Evolutionary conservation across 2,113 vertebrate genomes (phyloP).

Genomic region (Cromileptes altivelis): DNA sequence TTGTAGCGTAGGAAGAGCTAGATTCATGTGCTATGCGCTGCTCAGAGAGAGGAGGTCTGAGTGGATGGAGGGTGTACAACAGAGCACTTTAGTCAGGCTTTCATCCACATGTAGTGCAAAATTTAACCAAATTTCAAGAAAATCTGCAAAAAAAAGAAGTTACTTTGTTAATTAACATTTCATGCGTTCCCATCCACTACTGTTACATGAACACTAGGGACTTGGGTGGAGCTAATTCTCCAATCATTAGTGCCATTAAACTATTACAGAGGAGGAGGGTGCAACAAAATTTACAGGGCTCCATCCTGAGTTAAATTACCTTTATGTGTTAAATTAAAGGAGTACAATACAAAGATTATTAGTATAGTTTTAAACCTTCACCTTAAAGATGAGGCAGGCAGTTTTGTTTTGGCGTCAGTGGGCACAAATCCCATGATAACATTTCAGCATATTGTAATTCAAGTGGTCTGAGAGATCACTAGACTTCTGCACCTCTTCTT

Average conservation of each 20-base stretch:
- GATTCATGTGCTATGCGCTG: neutral
- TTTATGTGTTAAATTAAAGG: neutral
- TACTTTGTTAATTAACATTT: neutral
- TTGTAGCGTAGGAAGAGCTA: neutral
- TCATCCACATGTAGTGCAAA: neutral
- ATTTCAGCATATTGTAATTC: too few species aligned
- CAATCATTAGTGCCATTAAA: neutral
- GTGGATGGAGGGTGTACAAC: neutral
- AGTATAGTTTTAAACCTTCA: too few species aligned
- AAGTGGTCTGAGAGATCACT: too few species aligned
- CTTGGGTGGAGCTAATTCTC: neutral
- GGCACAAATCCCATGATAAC: too few species aligned
- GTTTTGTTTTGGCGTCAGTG: too few species aligned
- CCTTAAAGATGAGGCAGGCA: too few species aligned
- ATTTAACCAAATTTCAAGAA: neutral
- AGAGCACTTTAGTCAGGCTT: neutral
- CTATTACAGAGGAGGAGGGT: neutral
- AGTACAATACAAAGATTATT: too few species aligned
- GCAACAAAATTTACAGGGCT: too few species aligned
- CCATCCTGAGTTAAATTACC: too few species aligned
- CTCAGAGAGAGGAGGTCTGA: neutral
- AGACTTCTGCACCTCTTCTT: too few species aligned
- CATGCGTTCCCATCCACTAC: neutral
- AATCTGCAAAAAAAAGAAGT: neutral
- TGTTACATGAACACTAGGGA: neutral